A percentile compares a stretch with the other conserved stretches of the same genome.
Conservation (phyloP, 2,797 vertebrate genomes). For the Microctenopoma stevenorrisi region DNA sequence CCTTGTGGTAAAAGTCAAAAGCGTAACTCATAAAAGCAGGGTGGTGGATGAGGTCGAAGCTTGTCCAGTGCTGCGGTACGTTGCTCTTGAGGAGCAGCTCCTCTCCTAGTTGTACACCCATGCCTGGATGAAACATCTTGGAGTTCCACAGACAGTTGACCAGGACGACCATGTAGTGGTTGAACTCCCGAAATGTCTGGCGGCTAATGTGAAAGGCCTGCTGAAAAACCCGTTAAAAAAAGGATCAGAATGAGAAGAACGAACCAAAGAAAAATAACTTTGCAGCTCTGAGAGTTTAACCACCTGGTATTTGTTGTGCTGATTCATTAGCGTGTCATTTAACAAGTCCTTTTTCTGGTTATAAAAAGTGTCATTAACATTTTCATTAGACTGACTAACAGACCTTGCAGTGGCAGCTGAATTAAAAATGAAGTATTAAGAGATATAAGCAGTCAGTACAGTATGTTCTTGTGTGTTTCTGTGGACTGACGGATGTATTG, state of each 20-base stretch:
- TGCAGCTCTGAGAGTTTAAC: neutral
- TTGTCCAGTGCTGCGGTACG: slow-evolving; percentile 72
- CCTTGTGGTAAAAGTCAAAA: slow-evolving; percentile 86
- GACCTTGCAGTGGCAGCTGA: slow-evolving; percentile 25
- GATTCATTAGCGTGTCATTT: slow-evolving; percentile 52
- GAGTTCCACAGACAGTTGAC: slow-evolving; percentile 93
- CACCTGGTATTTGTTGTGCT: slow-evolving; percentile 7
- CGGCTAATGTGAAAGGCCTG: slow-evolving; percentile 87
- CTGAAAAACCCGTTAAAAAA: slow-evolving; percentile 12
- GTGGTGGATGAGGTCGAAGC: slow-evolving; percentile 90
- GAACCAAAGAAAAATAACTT: neutral
- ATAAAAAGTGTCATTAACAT: slow-evolving; percentile 25
- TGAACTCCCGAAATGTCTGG: slow-evolving; percentile 88
- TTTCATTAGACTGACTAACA: slow-evolving; percentile 41
- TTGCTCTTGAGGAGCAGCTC: slow-evolving; percentile 81
- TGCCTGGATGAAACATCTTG: slow-evolving; percentile 82
- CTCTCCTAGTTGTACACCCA: slow-evolving; percentile 76
- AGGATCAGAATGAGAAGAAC: neutral
- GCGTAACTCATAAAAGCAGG: slow-evolving; percentile 90
- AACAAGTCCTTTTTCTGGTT: slow-evolving; percentile 31
- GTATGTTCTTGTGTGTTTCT: slow-evolving; percentile 30
- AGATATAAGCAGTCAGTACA: slow-evolving; percentile 27
- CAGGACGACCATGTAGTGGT: slow-evolving; percentile 87
- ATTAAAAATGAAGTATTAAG: slow-evolving; percentile 47
- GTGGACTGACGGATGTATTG: slow-evolving; percentile 1